phyloP scores from a whole-genome alignment of 2,888 invertebrate genomes.

The Agonum fuliginosum region DNA sequence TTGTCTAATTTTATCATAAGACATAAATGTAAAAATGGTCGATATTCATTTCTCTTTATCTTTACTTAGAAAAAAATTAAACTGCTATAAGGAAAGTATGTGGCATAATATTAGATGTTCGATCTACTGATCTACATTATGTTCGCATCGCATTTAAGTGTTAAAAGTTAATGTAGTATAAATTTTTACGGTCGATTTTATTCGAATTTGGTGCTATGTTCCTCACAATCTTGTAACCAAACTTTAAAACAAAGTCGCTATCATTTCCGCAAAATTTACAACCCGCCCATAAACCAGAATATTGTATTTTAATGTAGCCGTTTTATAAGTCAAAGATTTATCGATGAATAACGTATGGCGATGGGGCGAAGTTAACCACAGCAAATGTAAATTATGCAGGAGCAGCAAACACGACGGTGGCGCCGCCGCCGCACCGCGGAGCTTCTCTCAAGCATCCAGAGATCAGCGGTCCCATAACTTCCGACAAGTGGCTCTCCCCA shows the following conservation, averaged over 20 bases:
- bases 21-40: too few relatives aligned
- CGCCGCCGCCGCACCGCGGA: background rate
- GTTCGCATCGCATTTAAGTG: too few relatives aligned
- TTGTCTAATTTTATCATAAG: too few relatives aligned
- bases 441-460: background rate
- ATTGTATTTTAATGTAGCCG: background rate
- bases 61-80: too few relatives aligned
- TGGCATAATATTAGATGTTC: too few relatives aligned
- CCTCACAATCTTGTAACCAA: too few relatives aligned
- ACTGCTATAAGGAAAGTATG: too few relatives aligned
- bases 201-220: too few relatives aligned
- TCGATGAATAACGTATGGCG: conserved; percentile 30
- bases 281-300: background rate
- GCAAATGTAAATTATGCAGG: conserved; percentile 30
- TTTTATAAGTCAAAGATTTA: conserved; percentile 34
- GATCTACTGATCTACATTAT: too few relatives aligned
- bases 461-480: conserved; percentile 5
- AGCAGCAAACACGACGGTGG: conserved; percentile 4
- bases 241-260: background rate
- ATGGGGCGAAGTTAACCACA: conserved; percentile 30
- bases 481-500: background rate
- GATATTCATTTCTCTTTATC: too few relatives aligned
- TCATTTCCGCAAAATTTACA: background rate
- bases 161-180: too few relatives aligned
- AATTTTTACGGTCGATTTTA: too few relatives aligned